Evolutionary conservation across 2,888 invertebrate genomes (phyloP).

Genomic region (Stenotaenia linearis): DNA sequence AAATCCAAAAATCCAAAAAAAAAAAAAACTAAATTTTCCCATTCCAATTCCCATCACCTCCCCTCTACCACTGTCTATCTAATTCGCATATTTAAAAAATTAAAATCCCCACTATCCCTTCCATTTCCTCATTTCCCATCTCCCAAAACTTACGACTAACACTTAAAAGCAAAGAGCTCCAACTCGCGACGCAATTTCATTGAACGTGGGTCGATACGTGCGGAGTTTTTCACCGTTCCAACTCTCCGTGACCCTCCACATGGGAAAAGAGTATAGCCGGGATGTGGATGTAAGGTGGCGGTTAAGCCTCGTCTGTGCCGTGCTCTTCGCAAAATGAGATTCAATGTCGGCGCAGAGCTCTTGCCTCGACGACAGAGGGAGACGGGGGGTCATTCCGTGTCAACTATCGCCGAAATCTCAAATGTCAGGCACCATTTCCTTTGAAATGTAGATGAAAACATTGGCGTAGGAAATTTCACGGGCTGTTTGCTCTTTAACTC

Average conservation of each 20-base stretch:
- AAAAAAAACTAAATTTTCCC: no score
- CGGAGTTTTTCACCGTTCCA: slow-evolving; percentile 7
- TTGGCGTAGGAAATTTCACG: neutral
- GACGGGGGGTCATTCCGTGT: slow-evolving; percentile 19
- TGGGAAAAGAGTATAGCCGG: neutral
- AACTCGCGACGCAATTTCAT: slow-evolving; percentile 11
- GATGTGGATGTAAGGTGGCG: neutral
- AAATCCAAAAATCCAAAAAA: no score
- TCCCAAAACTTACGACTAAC: neutral
- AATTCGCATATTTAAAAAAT: neutral
- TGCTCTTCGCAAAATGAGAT: slow-evolving; percentile 1
- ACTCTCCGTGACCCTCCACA: slow-evolving; percentile 7
- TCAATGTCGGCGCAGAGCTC: neutral
- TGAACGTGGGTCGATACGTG: slow-evolving; percentile 19
- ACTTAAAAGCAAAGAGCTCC: neutral
- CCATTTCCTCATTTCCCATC: neutral
- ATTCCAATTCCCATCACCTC: no score
- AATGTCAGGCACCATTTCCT: slow-evolving; percentile 17
- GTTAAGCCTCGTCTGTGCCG: slow-evolving; percentile 19
- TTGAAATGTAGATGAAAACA: slow-evolving; percentile 18
- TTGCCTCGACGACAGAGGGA: neutral
- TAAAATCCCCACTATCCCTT: no score
- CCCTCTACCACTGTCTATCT: neutral
- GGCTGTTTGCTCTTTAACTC: neutral
- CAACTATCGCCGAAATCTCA: slow-evolving; percentile 18